These are phyloP conservation scores for Varecia variegata DNA, from an alignment of 2,797 vertebrate species.

Conservation along the genomic window DNA sequence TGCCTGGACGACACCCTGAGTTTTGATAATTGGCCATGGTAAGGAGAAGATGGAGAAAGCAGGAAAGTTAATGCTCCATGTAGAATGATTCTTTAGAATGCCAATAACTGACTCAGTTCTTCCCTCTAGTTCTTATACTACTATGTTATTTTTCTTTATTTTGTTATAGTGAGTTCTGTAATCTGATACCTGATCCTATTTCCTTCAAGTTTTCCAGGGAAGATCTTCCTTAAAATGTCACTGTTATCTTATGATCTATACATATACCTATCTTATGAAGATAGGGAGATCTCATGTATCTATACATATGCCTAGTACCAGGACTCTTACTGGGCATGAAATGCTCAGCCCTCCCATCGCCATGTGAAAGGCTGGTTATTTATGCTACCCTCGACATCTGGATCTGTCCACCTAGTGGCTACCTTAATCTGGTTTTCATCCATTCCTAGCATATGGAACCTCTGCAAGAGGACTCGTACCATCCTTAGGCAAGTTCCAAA, in stretches of 20 bases:
- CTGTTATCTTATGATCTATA: neutral
- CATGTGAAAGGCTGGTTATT: neutral
- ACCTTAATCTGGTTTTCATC: neutral
- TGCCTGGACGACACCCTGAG: neutral
- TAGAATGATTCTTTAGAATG: neutral
- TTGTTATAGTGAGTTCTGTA: neutral
- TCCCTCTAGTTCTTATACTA: neutral
- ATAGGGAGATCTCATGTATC: no score
- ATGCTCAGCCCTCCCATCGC: fast-evolving
- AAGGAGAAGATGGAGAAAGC: neutral
- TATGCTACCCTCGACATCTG: neutral
- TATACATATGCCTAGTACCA: neutral
- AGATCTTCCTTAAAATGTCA: neutral
- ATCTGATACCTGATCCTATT: neutral
- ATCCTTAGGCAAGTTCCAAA: neutral
- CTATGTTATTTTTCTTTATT: neutral
- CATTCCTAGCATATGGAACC: neutral
- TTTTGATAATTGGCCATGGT: neutral
- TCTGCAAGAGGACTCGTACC: neutral
- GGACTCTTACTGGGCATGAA: neutral
- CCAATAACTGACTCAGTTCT: neutral
- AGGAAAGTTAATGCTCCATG: neutral
- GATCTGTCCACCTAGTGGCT: neutral
- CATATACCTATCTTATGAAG: neutral
- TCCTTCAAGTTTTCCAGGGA: neutral